Conservation (phyloP, 2,113 vertebrate genomes). For the Urocitellus parryii region DNA sequence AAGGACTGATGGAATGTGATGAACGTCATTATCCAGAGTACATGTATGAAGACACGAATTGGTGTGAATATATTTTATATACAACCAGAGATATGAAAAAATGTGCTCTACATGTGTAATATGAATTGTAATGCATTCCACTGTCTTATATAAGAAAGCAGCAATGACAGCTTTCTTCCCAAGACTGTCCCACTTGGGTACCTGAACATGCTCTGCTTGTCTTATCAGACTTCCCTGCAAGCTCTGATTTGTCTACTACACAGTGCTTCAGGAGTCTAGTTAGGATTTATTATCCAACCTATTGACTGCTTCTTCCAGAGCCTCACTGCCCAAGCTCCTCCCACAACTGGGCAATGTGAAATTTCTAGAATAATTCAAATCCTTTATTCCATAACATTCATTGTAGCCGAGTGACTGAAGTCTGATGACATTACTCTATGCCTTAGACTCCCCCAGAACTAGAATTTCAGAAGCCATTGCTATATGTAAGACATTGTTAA, state of each 20-base stretch:
- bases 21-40: no score
- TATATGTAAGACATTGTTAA: not conserved
- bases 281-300: not conserved
- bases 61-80: no score
- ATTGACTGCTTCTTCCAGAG: not conserved
- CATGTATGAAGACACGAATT: no score
- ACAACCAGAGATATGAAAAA: no score
- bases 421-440: not conserved
- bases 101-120: no score
- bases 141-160: no score
- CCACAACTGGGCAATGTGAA: not conserved
- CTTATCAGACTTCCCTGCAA: not conserved
- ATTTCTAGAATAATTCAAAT: not conserved
- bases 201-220: accelerated
- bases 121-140: no score
- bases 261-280: not conserved
- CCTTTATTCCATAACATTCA: not conserved
- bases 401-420: not conserved
- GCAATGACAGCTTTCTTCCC: not conserved
- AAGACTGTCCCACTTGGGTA: not conserved
- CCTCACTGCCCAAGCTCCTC: not conserved
- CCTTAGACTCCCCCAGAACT: not conserved
- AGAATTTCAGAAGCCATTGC: not conserved
- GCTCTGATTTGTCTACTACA: not conserved
- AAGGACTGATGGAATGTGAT: no score